A percentile compares a stretch with the other conserved stretches of the same genome.
These are phyloP conservation scores for Callospermophilus lateralis DNA, from an alignment of 2,113 vertebrate genomes.

Conservation along the genomic window DNA sequence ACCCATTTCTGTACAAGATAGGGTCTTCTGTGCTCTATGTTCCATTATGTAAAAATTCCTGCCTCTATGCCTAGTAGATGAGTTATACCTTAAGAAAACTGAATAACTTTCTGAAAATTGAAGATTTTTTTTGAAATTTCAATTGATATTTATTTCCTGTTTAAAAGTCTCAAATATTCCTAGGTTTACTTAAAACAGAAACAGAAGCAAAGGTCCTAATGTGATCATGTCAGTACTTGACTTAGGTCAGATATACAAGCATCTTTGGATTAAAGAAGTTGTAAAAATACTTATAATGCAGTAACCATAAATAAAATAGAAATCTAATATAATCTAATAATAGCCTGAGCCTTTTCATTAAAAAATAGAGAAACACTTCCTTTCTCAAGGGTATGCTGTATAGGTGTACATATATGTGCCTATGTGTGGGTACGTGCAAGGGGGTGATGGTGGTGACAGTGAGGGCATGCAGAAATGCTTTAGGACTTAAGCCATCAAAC, in stretches of 20 bases:
- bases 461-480: background rate
- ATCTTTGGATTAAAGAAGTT: background rate
- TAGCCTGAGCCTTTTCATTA: background rate
- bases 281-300: constrained; percentile 14
- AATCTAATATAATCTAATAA: background rate
- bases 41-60: background rate
- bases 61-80: background rate
- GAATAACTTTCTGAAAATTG: constrained; percentile 10
- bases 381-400: background rate
- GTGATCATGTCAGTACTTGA: background rate
- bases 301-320: background rate
- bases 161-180: background rate
- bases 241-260: background rate
- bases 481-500: background rate
- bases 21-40: background rate
- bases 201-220: constrained; percentile 6
- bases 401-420: rapidly evolving
- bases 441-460: background rate
- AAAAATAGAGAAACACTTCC: background rate
- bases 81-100: constrained; percentile 13
- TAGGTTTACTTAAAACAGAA: background rate
- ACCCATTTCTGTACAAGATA: background rate
- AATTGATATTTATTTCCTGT: background rate
- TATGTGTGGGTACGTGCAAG: too few species aligned
- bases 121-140: constrained; percentile 41